Percentiles rank a stretch among this genome's conserved stretches.
Conservation (phyloP, 2,888 invertebrate genomes). For the Drosophila acutilabella region DNA sequence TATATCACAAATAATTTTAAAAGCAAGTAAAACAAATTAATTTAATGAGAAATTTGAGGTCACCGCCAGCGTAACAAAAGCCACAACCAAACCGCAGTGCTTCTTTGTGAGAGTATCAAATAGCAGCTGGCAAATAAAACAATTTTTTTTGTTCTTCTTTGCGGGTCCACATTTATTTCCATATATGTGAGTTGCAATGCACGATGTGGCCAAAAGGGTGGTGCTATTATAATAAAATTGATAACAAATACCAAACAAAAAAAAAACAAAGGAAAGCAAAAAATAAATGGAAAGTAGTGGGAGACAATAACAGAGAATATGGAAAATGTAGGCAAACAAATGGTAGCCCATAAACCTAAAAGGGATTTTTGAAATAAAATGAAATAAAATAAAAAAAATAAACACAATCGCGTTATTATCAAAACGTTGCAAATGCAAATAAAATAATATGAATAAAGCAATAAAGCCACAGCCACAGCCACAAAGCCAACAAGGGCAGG, state of each 20-base stretch:
- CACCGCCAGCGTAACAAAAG: neutral
- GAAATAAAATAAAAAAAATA: constrained; percentile 26
- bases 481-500: constrained; percentile 45
- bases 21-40: neutral
- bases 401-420: constrained; percentile 55
- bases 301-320: constrained; percentile 8
- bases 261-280: too few relatives aligned
- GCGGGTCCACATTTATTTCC: constrained; percentile 29
- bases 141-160: constrained; percentile 2
- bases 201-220: constrained; percentile 24
- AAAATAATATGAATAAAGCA: constrained; percentile 63
- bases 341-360: constrained; percentile 53
- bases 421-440: constrained; percentile 63
- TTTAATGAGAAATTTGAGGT: neutral
- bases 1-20: neutral
- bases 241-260: constrained; percentile 43
- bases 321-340: constrained; percentile 47
- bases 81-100: constrained; percentile 14
- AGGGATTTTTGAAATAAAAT: constrained; percentile 44
- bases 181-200: constrained; percentile 40
- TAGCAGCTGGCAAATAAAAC: constrained; percentile 14
- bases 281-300: neutral
- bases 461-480: constrained; percentile 51
- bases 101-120: constrained; percentile 15
- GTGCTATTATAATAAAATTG: constrained; percentile 53